Conservation (phyloP, 2,113 vertebrate species). For the Mastomys coucha region DNA sequence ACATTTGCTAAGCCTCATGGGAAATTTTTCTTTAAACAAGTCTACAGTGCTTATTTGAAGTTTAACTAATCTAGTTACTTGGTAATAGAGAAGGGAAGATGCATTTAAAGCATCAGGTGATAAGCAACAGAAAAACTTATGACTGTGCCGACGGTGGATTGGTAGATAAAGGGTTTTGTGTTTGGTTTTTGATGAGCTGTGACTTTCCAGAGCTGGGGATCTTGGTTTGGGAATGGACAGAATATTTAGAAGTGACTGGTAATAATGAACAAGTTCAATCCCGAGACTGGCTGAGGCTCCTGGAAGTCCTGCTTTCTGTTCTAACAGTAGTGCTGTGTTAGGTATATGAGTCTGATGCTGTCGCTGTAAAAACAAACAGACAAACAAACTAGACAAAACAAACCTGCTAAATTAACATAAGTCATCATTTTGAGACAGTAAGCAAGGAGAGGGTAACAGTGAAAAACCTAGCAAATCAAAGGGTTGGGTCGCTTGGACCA, state of each 20-base stretch:
- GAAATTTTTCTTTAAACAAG: constrained; percentile 70
- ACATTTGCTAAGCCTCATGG: constrained; percentile 53
- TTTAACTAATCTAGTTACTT: constrained; percentile 62
- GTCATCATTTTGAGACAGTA: not conserved
- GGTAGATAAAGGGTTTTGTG: constrained; percentile 3
- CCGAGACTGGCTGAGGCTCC: not conserved
- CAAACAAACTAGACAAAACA: not conserved
- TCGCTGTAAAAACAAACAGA: not conserved
- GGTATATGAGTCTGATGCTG: not conserved
- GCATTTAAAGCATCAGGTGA: not conserved
- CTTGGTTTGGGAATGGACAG: not conserved
- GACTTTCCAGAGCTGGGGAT: not conserved
- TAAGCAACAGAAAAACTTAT: not conserved
- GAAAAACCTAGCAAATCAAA: not conserved
- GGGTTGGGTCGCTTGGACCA: not conserved
- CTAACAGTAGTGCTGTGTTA: not conserved
- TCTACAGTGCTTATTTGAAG: constrained; percentile 66
- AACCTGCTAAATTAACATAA: not conserved
- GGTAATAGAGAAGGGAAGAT: constrained; percentile 56
- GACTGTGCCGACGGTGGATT: not conserved
- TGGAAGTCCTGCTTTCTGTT: not conserved
- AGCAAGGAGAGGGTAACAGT: not conserved
- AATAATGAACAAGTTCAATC: not conserved
- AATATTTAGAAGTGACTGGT: not conserved
- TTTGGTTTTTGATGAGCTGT: not conserved